Evolutionary conservation across 2,113 vertebrate species (phyloP).

Genomic region (Brachypteracias leptosomus): DNA sequence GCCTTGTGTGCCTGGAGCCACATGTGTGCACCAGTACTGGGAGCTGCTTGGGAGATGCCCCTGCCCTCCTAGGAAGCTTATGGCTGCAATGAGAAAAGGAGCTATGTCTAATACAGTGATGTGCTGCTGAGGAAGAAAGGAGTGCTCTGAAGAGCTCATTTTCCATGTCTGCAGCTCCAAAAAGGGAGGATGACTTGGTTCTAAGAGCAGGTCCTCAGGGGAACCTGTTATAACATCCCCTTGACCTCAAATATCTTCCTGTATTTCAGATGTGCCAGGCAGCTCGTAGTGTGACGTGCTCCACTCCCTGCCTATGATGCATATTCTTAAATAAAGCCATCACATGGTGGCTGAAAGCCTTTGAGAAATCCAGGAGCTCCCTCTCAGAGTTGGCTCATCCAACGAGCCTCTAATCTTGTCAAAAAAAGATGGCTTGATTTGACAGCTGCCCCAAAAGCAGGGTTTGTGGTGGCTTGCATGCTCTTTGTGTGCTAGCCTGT

Average conservation of each 20-base stretch:
- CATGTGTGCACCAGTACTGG: rapidly evolving
- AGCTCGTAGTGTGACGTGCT: neutral
- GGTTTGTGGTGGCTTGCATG: neutral
- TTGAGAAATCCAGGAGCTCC: neutral
- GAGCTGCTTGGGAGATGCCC: neutral
- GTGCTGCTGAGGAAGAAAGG: neutral
- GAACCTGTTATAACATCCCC: neutral
- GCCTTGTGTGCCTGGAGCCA: neutral
- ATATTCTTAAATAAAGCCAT: neutral
- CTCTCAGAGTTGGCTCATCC: neutral
- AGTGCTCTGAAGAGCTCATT: neutral
- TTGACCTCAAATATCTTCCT: neutral
- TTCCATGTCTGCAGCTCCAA: neutral
- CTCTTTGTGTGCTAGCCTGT: neutral
- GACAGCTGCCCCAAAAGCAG: neutral
- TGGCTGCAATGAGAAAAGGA: neutral
- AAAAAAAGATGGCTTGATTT: neutral
- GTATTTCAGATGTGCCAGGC: neutral
- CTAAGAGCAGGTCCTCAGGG: neutral
- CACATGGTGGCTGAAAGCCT: neutral
- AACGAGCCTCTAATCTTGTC: neutral
- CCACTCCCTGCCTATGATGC: neutral
- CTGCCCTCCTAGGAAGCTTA: neutral
- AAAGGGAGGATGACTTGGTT: neutral
- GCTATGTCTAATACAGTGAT: neutral